These are phyloP conservation scores for Drosophila fuyamai DNA, from an alignment of 1,140 invertebrate genomes.

Conservation along the genomic window DNA sequence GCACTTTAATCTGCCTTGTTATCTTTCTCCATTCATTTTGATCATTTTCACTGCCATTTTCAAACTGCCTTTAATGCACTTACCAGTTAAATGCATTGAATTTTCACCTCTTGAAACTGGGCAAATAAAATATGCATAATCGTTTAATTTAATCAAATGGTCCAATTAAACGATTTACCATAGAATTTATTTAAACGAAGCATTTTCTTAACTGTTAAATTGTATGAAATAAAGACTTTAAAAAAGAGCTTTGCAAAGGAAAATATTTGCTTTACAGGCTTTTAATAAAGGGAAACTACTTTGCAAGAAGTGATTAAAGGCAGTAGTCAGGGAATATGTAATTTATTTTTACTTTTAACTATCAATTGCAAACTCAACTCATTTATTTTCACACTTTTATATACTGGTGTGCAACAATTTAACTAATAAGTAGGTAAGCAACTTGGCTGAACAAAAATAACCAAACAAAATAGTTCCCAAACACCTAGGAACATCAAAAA, in stretches of 20 bases:
- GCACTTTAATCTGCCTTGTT: not conserved
- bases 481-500: too few relatives aligned
- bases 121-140: constrained; percentile 27
- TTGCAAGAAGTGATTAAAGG: not conserved
- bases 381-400: not conserved
- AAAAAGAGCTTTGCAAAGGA: not conserved
- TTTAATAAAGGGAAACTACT: not conserved
- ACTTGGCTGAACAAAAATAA: not conserved
- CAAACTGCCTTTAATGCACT: constrained; percentile 4
- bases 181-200: constrained; percentile 8
- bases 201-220: constrained; percentile 6
- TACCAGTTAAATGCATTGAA: not conserved
- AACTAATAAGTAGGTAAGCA: not conserved
- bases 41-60: not conserved
- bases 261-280: too few relatives aligned
- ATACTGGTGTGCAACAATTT: not conserved
- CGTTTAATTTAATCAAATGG: constrained; percentile 31
- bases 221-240: not conserved
- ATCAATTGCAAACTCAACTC: not conserved
- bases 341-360: too few relatives aligned
- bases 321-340: not conserved
- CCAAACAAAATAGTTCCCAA: not conserved
- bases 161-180: constrained; percentile 27
- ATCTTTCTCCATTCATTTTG: not conserved
- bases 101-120: constrained; percentile 5